Percentiles rank a stretch among this genome's conserved stretches.
Evolutionary conservation across 2,888 invertebrate species (phyloP).

Genomic region (Carcina quercana): DNA sequence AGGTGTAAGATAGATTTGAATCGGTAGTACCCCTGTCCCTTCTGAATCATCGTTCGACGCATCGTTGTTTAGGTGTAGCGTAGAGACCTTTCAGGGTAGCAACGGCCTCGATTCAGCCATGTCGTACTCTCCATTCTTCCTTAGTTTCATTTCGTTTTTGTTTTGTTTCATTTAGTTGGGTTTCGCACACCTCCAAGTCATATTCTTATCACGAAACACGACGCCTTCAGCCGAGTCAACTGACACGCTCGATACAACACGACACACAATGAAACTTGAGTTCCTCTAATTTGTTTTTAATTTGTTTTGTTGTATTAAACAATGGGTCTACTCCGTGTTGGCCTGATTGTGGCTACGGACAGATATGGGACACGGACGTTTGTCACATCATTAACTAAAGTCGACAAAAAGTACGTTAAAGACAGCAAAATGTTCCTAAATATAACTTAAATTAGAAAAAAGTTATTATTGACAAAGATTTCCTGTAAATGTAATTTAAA

Average conservation of each 20-base stretch:
- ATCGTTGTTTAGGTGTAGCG: constrained; percentile 56
- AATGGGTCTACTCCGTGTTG: constrained; percentile 52
- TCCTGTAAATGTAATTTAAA: too few species aligned
- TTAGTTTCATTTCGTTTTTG: constrained; percentile 23
- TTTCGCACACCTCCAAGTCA: constrained; percentile 57
- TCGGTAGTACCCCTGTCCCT: constrained; percentile 35
- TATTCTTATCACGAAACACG: constrained; percentile 64
- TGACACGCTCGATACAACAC: constrained; percentile 58
- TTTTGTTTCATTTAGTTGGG: constrained; percentile 28
- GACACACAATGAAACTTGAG: constrained; percentile 40
- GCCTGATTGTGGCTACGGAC: constrained; percentile 51
- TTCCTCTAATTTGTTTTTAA: constrained; percentile 28
- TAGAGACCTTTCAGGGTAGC: constrained; percentile 51
- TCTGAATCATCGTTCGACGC: constrained; percentile 39
- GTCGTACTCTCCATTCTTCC: constrained; percentile 30
- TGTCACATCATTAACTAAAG: neutral
- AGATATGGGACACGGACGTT: constrained; percentile 41
- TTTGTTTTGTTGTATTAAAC: constrained; percentile 25
- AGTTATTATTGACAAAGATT: too few species aligned
- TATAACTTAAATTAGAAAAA: too few species aligned
- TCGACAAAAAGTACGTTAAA: too few species aligned
- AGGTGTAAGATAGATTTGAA: constrained; percentile 29
- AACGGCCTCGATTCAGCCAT: constrained; percentile 44
- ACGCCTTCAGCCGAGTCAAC: constrained; percentile 35
- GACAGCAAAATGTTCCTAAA: too few species aligned